Evolutionary conservation across 2,113 vertebrate genomes (phyloP).

Genomic region (Crotophaga sulcirostris): DNA sequence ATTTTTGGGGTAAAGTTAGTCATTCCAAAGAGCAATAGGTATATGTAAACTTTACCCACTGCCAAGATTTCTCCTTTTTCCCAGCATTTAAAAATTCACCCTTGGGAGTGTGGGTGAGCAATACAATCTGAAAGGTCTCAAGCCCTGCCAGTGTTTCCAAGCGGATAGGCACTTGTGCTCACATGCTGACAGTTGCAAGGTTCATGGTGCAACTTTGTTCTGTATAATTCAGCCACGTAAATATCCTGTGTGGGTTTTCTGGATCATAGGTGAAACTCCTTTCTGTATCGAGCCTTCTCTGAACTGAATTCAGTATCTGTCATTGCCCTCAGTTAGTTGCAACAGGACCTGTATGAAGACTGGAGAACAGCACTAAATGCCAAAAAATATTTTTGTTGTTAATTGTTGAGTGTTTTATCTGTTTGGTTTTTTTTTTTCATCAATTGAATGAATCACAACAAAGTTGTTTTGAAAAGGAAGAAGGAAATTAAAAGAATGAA

Average conservation of each 20-base stretch:
- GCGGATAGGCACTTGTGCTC: slow-evolving; percentile 40
- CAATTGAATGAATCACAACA: background rate
- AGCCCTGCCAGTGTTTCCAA: slow-evolving; percentile 13
- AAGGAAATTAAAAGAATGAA: background rate
- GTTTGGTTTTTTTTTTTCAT: background rate
- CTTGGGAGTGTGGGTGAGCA: slow-evolving; percentile 18
- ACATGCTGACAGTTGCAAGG: slow-evolving; percentile 15
- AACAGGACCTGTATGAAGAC: background rate
- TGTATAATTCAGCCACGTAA: background rate
- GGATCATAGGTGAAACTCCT: slow-evolving; percentile 6
- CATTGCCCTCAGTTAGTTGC: background rate
- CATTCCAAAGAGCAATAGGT: slow-evolving; percentile 32
- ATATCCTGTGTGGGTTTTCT: background rate
- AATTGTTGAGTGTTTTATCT: background rate
- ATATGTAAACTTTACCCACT: slow-evolving; percentile 6
- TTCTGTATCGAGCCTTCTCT: background rate
- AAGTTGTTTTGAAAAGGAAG: background rate
- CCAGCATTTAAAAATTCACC: slow-evolving; percentile 41
- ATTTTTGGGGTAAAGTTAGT: slow-evolving; percentile 46
- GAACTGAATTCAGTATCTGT: background rate
- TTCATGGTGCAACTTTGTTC: slow-evolving; percentile 13
- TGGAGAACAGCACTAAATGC: background rate
- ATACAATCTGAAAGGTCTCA: background rate
- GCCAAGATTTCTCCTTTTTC: slow-evolving; percentile 54
- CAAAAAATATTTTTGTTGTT: background rate